These are phyloP conservation scores for Rhabdomys pumilio DNA, from an alignment of 2,797 vertebrate genomes.

Conservation along the genomic window DNA sequence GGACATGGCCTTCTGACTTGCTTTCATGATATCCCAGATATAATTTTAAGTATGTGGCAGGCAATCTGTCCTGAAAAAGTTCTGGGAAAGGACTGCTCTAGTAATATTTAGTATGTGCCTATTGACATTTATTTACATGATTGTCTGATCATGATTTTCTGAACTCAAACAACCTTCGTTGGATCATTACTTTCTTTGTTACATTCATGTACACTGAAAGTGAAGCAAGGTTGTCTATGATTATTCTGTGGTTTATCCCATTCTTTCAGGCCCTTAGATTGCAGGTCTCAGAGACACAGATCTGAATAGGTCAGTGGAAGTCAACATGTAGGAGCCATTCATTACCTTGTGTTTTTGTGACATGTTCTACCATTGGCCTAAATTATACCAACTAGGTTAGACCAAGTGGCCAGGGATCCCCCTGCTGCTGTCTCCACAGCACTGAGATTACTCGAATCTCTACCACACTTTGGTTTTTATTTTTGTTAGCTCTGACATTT, in stretches of 20 bases:
- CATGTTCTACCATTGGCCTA: not conserved
- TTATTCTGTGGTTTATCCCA: not conserved
- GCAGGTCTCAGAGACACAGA: not conserved
- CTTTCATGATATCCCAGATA: not conserved
- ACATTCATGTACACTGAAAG: not conserved
- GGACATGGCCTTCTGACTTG: not conserved
- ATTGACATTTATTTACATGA: not conserved
- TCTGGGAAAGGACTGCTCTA: not conserved
- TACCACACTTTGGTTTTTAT: not conserved
- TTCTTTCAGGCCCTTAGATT: not conserved
- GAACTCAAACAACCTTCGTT: not conserved
- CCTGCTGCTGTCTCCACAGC: not conserved
- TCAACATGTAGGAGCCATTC: not conserved
- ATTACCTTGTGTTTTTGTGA: not conserved
- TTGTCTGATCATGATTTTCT: not conserved
- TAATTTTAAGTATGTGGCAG: not conserved
- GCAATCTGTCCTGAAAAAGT: not conserved
- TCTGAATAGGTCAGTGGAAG: not conserved
- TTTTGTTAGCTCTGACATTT: not conserved
- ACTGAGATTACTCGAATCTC: not conserved
- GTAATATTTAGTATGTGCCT: not conserved
- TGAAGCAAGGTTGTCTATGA: not conserved
- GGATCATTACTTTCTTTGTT: not conserved
- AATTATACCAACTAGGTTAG: not conserved
- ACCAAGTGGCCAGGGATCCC: not conserved